Percentiles rank a stretch among this genome's conserved stretches.
phyloP scores from a whole-genome alignment of 2,888 invertebrate species.

The Hyposoter dolosus region DNA sequence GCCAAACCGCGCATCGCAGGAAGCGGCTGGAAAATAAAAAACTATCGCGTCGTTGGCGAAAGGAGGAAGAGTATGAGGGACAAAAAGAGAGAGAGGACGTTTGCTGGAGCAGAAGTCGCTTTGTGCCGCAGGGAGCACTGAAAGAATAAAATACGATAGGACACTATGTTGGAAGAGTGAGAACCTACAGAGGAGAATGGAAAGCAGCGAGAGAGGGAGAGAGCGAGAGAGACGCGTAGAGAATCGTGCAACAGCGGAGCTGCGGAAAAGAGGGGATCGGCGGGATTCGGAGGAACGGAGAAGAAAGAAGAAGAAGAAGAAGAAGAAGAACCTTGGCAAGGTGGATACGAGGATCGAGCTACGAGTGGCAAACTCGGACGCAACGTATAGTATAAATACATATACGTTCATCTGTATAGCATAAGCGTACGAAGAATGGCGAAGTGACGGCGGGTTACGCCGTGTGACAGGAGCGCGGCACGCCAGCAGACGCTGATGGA shows the following conservation, averaged over 20 bases:
- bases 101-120: slow-evolving; percentile 5
- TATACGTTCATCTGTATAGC: slow-evolving; percentile 23
- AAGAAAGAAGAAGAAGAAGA: slow-evolving; percentile 62
- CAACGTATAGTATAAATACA: slow-evolving; percentile 33
- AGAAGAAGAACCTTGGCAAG: no score
- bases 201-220: background rate
- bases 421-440: slow-evolving; percentile 66
- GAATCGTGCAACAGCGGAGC: background rate
- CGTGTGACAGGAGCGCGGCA: slow-evolving; percentile 80
- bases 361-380: slow-evolving; percentile 46
- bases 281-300: background rate
- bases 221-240: background rate
- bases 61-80: slow-evolving; percentile 64
- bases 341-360: slow-evolving; percentile 61
- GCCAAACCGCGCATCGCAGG: slow-evolving; percentile 31
- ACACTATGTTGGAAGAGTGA: slow-evolving; percentile 52
- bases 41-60: slow-evolving; percentile 75
- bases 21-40: slow-evolving; percentile 63
- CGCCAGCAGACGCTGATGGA: slow-evolving; percentile 82
- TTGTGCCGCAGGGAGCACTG: slow-evolving; percentile 21
- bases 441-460: slow-evolving; percentile 76
- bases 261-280: background rate
- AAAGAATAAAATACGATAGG: slow-evolving; percentile 37
- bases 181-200: slow-evolving; percentile 70
- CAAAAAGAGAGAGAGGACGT: slow-evolving; percentile 36